Conservation (phyloP, 2,113 vertebrate genomes). For the Salvator merianae region DNA sequence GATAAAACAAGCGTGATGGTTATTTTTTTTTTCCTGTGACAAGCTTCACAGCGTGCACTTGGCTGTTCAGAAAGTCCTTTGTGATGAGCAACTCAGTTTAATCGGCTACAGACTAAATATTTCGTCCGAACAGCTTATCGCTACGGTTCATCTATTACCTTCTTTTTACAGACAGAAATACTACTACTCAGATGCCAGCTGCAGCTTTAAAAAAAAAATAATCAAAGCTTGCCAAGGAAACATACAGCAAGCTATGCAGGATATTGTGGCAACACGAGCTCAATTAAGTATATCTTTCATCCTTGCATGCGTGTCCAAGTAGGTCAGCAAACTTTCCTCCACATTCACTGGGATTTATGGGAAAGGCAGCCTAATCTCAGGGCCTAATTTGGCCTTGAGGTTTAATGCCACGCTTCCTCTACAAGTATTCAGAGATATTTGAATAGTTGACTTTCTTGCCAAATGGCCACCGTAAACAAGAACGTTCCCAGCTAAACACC, state of each 20-base stretch:
- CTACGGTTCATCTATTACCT: neutral
- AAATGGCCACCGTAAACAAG: constrained; percentile 70
- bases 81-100: neutral
- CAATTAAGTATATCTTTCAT: neutral
- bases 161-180: neutral
- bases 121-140: neutral
- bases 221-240: neutral
- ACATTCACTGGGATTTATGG: neutral
- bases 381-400: neutral
- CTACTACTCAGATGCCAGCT: neutral
- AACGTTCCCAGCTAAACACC: constrained; percentile 63
- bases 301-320: neutral
- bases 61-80: neutral
- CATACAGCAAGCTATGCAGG: neutral
- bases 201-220: neutral
- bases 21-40: neutral
- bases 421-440: neutral
- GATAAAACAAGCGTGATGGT: neutral
- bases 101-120: neutral
- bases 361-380: neutral
- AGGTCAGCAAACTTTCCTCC: neutral
- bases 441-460: constrained; percentile 70
- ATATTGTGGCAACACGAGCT: neutral
- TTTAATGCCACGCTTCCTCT: neutral
- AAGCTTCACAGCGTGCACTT: neutral